These are phyloP conservation scores for Leptopilina syphax DNA, from an alignment of 2,888 invertebrate species.

Conservation along the genomic window DNA sequence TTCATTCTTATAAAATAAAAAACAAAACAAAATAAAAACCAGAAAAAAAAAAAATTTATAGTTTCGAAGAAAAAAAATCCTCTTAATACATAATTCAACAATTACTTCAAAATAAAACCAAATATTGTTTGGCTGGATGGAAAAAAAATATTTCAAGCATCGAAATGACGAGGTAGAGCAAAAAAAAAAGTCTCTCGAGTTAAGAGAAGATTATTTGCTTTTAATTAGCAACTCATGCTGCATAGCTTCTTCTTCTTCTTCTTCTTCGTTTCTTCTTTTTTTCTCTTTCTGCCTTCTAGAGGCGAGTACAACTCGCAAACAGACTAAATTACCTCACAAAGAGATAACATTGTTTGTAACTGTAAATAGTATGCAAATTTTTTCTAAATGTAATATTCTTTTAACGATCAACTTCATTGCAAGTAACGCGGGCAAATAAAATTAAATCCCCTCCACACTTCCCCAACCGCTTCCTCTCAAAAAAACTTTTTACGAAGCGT, in stretches of 20 bases:
- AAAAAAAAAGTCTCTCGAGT: neutral
- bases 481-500: too few relatives aligned
- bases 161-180: neutral
- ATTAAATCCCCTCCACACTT: too few relatives aligned
- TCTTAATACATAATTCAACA: too few relatives aligned
- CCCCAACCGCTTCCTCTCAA: too few relatives aligned
- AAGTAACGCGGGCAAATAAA: too few relatives aligned
- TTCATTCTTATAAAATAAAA: neutral
- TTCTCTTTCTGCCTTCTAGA: neutral
- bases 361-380: neutral
- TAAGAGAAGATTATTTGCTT: conserved; percentile 4
- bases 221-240: conserved; percentile 12
- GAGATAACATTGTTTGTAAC: conserved; percentile 1
- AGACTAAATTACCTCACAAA: neutral
- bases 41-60: neutral
- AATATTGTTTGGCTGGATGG: too few relatives aligned
- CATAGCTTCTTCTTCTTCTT: neutral
- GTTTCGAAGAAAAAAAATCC: neutral
- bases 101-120: too few relatives aligned
- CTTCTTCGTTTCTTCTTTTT: too few relatives aligned
- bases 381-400: conserved; percentile 1
- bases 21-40: neutral
- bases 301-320: conserved; percentile 1
- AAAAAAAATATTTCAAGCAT: neutral
- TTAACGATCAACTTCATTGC: neutral